Percentiles rank a stretch among this genome's conserved stretches.
Evolutionary conservation across 2,113 vertebrate species (phyloP).

Genomic region (Boulengerochromis microlepis): DNA sequence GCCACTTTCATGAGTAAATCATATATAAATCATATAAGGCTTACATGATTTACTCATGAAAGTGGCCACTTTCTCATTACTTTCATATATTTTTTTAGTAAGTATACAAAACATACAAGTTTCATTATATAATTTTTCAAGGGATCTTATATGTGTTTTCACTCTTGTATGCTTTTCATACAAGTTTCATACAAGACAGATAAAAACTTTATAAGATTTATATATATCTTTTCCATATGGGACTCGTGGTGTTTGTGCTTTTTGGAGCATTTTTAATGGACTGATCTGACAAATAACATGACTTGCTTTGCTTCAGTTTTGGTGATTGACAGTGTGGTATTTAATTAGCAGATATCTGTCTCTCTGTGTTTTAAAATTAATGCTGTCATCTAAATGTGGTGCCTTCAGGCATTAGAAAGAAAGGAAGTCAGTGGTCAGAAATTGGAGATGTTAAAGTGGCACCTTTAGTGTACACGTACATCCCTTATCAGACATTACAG

Average conservation of each 20-base stretch:
- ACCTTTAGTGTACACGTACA: background rate
- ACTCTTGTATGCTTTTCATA: too few relatives aligned
- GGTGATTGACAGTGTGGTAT: background rate
- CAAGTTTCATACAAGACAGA: too few relatives aligned
- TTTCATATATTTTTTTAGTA: too few relatives aligned
- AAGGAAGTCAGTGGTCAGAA: background rate
- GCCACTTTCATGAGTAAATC: too few relatives aligned
- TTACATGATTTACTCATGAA: too few relatives aligned
- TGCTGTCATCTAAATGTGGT: background rate
- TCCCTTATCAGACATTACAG: background rate
- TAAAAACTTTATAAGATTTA: too few relatives aligned
- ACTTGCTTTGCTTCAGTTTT: background rate
- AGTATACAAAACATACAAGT: too few relatives aligned
- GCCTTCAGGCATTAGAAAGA: background rate
- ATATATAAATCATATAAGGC: too few relatives aligned
- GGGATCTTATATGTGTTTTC: too few relatives aligned
- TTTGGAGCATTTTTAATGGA: background rate
- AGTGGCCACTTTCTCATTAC: too few relatives aligned
- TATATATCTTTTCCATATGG: too few relatives aligned
- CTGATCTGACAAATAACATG: background rate
- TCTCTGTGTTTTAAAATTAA: background rate
- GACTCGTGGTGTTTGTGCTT: accelerated
- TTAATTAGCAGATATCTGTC: background rate
- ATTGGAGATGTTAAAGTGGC: background rate
- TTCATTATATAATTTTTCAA: too few relatives aligned